A percentile compares a stretch with the other conserved stretches of the same genome.
phyloP scores from a whole-genome alignment of 2,888 invertebrate genomes.

The Lydus trimaculatus region DNA sequence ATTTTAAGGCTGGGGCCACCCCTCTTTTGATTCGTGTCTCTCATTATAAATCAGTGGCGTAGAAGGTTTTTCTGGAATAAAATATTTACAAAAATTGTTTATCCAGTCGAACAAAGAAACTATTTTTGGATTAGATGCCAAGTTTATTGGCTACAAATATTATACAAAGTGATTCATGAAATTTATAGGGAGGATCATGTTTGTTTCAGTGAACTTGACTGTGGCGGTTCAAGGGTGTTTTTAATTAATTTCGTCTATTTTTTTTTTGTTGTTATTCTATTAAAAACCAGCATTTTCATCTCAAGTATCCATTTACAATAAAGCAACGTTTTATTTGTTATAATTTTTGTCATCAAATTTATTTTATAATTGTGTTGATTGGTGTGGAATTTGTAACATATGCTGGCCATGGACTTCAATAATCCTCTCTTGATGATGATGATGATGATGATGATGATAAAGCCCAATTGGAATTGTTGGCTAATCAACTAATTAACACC shows the following conservation, averaged over 20 bases:
- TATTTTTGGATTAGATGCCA: constrained; percentile 12
- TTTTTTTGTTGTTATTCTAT: too few relatives aligned
- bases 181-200: neutral
- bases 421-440: constrained; percentile 13
- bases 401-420: constrained; percentile 31
- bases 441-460: too few relatives aligned
- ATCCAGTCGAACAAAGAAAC: neutral
- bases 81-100: neutral
- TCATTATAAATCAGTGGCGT: neutral
- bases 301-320: too few relatives aligned
- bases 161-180: constrained; percentile 11
- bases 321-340: neutral
- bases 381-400: constrained; percentile 31
- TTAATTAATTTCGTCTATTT: neutral
- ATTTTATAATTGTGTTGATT: constrained; percentile 33
- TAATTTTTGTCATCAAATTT: neutral
- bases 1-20: neutral
- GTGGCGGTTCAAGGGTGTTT: constrained; percentile 7
- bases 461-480: neutral
- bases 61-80: neutral
- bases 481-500: constrained; percentile 7
- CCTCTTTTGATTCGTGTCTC: neutral
- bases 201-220: constrained; percentile 13
- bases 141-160: neutral
- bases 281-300: too few relatives aligned